Percentiles rank a stretch among this genome's conserved stretches.
phyloP scores from a whole-genome alignment of 2,888 invertebrate genomes.

The Marasmarcha lunaedactyla region DNA sequence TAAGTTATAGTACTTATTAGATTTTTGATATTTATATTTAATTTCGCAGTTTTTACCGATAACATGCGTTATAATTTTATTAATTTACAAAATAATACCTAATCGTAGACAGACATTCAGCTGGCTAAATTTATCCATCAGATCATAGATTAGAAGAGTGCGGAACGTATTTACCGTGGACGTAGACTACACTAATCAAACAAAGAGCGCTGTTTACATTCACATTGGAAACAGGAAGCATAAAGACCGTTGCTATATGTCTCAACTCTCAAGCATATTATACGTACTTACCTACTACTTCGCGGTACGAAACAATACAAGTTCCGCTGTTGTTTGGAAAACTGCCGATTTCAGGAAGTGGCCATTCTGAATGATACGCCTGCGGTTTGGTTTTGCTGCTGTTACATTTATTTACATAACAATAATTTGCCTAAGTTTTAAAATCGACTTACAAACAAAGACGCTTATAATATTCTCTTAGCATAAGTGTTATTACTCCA shows the following conservation, averaged over 20 bases:
- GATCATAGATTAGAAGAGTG: not conserved
- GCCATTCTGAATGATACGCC: conserved; percentile 21
- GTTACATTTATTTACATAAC: conserved; percentile 1
- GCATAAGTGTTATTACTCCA: too few species aligned
- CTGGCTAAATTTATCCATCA: too few species aligned
- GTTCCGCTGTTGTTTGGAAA: conserved; percentile 64
- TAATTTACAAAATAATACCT: too few species aligned
- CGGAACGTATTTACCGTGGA: not conserved
- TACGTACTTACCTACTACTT: conserved; percentile 38
- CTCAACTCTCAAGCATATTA: conserved; percentile 19
- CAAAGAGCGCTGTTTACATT: conserved; percentile 56
- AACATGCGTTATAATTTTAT: too few species aligned
- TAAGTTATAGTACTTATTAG: too few species aligned
- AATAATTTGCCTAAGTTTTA: too few species aligned
- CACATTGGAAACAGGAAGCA: conserved; percentile 64
- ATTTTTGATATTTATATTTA: too few species aligned
- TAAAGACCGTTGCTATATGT: conserved; percentile 50
- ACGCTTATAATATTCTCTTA: too few species aligned
- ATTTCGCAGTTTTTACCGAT: too few species aligned
- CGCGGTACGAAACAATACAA: conserved; percentile 63
- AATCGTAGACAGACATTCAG: too few species aligned
- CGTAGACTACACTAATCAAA: conserved; percentile 22
- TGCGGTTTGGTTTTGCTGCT: conserved; percentile 22
- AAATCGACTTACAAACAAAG: too few species aligned
- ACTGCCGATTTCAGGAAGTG: conserved; percentile 58